Conservation (phyloP, 2,113 vertebrate genomes). For the Albula glossodonta region DNA sequence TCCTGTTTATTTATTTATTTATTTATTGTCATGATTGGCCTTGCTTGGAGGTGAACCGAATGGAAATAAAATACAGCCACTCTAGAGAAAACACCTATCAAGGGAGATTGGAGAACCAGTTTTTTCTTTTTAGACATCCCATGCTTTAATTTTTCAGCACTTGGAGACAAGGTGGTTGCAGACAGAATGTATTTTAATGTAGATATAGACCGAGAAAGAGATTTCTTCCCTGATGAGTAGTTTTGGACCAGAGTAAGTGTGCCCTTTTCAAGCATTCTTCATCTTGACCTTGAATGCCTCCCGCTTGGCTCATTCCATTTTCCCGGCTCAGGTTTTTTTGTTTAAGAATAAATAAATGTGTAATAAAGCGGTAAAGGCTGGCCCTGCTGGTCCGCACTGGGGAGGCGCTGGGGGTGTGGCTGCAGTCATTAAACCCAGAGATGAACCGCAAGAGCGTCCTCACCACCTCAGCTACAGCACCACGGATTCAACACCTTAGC, state of each 20-base stretch:
- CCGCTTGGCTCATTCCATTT: no score
- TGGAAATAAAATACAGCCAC: neutral
- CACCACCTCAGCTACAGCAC: no score
- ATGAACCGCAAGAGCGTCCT: neutral
- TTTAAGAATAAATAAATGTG: neutral
- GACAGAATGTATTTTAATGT: neutral
- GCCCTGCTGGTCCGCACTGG: neutral
- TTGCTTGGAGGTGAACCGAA: neutral
- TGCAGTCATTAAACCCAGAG: neutral
- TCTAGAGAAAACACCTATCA: conserved; percentile 7
- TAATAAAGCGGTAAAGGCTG: neutral
- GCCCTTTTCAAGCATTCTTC: neutral
- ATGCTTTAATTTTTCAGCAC: neutral
- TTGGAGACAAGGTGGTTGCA: neutral
- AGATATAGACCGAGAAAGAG: neutral
- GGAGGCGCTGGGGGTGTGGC: neutral
- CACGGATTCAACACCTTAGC: no score
- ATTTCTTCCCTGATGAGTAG: no score
- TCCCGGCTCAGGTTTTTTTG: no score
- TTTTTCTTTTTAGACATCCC: neutral
- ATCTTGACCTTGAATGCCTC: no score
- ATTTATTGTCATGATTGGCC: neutral
- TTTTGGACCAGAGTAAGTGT: neutral
- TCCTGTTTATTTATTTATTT: neutral
- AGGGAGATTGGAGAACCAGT: neutral